Evolutionary conservation across 2,113 vertebrate genomes (phyloP), one percentile per base, ranked within the genome.

Genomic region (Raja brachyura): DNA sequence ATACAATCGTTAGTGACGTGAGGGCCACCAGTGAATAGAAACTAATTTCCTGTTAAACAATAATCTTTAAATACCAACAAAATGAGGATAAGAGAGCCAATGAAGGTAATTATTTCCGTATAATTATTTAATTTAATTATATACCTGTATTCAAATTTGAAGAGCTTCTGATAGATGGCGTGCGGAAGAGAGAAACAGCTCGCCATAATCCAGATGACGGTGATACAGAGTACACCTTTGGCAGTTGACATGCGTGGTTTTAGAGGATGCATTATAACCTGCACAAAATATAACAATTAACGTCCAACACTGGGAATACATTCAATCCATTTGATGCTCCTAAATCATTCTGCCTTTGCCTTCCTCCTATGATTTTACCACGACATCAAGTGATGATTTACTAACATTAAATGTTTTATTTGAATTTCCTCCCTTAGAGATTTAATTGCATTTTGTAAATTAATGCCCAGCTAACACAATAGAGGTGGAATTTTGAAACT

Each of bases 161-260:
- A 97, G 77, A 98, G 96, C 93, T 98, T 98, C 95, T 99, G 98
- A 94, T 97, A 98, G 96, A 99, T 97, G 6, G 98, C 98, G 25
- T 99, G 98, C 7, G 98, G 98, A 20, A 99, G 96, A 5, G 98
- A 99, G 94, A 99, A 99, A 94, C 97, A 97, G 3, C 96, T 95
- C 28, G 97, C 98, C 98, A 98, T 97, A 93, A 97, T 95, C 98
- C 98, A 99, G 94, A 99, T 98, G 81, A 97, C 93, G 14, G 94
- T 94, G 0, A 99, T 96, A 94, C 96, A 98, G 88, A 97, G 90
- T 22, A 97, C 93, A 0, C 98, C 98, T 94, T 96, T 97, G 25
- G 95, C 94, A 5, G 94, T 95, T 20, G 98, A 97, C 96, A 98
- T 96, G 88, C 98, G 97, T 59, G 97, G 98, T 94, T 97, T 98